Evolutionary conservation across 2,888 invertebrate genomes (phyloP), one percentile per base, ranked within the genome.

Genomic region (Melipona beecheii): DNA sequence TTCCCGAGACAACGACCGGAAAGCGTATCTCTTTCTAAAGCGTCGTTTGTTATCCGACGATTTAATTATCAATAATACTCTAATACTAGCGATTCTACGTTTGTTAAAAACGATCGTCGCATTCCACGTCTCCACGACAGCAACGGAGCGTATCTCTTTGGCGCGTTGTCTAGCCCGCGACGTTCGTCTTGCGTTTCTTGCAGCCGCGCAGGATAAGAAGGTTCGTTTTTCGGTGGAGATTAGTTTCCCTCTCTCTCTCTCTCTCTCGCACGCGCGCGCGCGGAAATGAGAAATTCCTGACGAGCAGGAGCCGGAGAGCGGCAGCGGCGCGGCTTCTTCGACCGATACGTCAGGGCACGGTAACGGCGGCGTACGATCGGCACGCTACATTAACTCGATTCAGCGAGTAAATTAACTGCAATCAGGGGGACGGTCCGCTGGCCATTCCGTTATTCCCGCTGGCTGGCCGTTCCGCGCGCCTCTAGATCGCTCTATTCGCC

Each of bases 351-450:
- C 82, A 77, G 78, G 82, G 84, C 75, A 76, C 81, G 71, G 86
- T 87, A 87, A 86, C 86, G 86, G 89, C 87, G 85, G 86, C 79
- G 89, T 83, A 86, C 88, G 87, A 89, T 90, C 89, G 90, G 91
- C 91, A 93, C 94, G 93, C 91, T 94, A 94, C 94, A 94, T 94
- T 94, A 94, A 94, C 92, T 92, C 93, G 94, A 93, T 94, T 93
- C 93, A 91, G 91, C 90, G 92, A 92, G 92, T 92, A 94, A 94
- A 94, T 94, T 94, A 94, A 93, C 94, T 93, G 93, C 93, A 93
- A 94, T 94, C 93, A 93, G 92, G 91, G 92, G 91, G 91, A 91
- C 91, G 91, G 84, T 89, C 89, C 88, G 90, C 90, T 86, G 89
- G 90, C 92, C 91, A 91, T 91, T 91, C 90, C 90, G 91, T 90